These are phyloP conservation scores for Xanthorhoe spadicearia DNA, from an alignment of 2,888 invertebrate species.

Conservation along the genomic window DNA sequence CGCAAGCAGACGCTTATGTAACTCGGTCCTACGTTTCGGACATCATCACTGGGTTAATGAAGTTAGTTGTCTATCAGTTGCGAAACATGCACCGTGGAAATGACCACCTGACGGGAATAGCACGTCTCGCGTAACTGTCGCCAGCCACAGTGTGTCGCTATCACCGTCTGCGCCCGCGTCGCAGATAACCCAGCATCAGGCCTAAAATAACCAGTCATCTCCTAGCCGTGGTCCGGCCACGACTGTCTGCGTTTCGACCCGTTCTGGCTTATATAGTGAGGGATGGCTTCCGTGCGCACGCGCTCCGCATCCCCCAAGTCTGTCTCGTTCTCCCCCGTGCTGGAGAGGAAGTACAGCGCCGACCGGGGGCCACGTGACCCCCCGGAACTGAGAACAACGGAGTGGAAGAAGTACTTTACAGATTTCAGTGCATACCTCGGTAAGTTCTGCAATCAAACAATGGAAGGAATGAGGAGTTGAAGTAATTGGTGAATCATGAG, in stretches of 20 bases:
- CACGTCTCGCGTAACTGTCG: constrained; percentile 76
- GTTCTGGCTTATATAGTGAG: constrained; percentile 76
- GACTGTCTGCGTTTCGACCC: constrained; percentile 70
- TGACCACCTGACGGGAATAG: constrained; percentile 84
- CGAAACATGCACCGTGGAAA: constrained; percentile 76
- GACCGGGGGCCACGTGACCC: constrained; percentile 69
- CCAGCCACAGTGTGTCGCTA: constrained; percentile 78
- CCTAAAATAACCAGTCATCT: constrained; percentile 80
- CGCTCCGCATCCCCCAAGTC: constrained; percentile 87
- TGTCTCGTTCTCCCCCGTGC: constrained; percentile 87
- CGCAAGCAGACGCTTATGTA: constrained; percentile 59
- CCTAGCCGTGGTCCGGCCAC: constrained; percentile 77
- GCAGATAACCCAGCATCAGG: constrained; percentile 74
- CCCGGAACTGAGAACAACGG: constrained; percentile 69
- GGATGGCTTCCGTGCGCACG: constrained; percentile 86
- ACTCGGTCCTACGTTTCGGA: constrained; percentile 51
- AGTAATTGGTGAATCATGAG: constrained; percentile 67
- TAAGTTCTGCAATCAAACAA: constrained; percentile 61
- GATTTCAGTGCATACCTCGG: constrained; percentile 83
- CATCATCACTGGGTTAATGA: constrained; percentile 72
- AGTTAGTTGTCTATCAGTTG: constrained; percentile 71
- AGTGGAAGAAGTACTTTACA: constrained; percentile 80
- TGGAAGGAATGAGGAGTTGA: constrained; percentile 43
- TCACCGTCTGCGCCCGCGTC: constrained; percentile 76
- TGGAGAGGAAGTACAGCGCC: constrained; percentile 84